A percentile compares a stretch with the other conserved stretches of the same genome.
Conservation (phyloP, 1,140 invertebrate genomes). For the Drosophila bocqueti region DNA sequence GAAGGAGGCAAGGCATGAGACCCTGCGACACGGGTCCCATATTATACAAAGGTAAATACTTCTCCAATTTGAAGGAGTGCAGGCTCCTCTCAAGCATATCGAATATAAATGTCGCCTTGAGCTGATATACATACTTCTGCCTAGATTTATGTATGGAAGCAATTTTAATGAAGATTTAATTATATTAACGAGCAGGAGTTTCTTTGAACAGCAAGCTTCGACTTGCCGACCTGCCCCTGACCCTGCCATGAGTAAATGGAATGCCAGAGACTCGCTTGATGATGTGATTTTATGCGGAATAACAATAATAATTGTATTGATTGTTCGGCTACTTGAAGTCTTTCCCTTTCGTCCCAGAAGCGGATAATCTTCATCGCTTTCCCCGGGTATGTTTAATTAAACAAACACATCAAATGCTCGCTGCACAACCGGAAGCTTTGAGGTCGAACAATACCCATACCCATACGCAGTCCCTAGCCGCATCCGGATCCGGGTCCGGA, state of each 20-base stretch:
- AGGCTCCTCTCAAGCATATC: constrained; percentile 9
- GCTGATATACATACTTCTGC: background rate
- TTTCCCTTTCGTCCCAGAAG: background rate
- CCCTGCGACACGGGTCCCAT: constrained; percentile 10
- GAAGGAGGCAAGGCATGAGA: background rate
- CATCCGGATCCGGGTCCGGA: constrained; percentile 1
- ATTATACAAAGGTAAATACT: constrained; percentile 39
- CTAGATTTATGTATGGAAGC: background rate
- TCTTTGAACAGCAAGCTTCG: background rate
- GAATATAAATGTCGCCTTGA: background rate
- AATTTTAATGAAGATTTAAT: constrained; percentile 10
- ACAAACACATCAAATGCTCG: constrained; percentile 22
- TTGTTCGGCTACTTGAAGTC: background rate
- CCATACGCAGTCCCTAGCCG: background rate
- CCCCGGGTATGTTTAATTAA: constrained; percentile 29
- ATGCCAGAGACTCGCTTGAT: background rate
- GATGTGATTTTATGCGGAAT: constrained; percentile 1
- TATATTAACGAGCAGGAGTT: background rate
- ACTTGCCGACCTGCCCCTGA: background rate
- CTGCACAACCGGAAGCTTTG: constrained; percentile 15
- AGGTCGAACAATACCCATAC: background rate
- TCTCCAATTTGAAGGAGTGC: constrained; percentile 17
- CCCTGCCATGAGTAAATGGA: too few relatives aligned
- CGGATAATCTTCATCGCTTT: constrained; percentile 12
- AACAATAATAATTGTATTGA: constrained; percentile 10